Evolutionary conservation across 2,797 vertebrate species (phyloP), one percentile per base, ranked within the genome.

Genomic region (Hapalemur alaotrensis): DNA sequence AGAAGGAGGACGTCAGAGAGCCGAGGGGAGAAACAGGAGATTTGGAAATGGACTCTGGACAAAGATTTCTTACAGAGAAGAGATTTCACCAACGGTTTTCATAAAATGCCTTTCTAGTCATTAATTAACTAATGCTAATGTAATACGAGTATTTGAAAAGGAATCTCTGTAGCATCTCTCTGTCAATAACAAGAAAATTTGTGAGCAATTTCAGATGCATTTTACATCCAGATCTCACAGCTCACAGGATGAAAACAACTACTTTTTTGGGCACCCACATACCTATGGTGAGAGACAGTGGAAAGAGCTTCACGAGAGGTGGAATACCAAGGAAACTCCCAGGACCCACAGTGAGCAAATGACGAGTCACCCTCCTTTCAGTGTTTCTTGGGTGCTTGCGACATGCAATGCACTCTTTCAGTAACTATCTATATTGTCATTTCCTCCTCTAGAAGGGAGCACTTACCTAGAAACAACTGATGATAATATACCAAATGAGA

Each of bases 231-330:
- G 14, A 35, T 43, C 28, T n/a, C 69, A 63, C 48, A 75, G 38
- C 13, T 43, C 50, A n/a, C 8, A 4, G 22, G 3, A 7, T 43
- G 9, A 30, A 79, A 63, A 7, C 4, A 12, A 12, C 38, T 57
- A 3, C 11, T 69, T 25, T 61, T 30, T 4, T 1, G 10, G 9
- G 3, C 6, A 46, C 0, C 9, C 18, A 48, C 30, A 25, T 28
- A 52, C 1, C 14, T 0, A 15, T 15, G 28, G 23, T 22, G 46
- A 82, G 80, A 59, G 50, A 20, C 4, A 7, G 12, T 23, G 14
- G 32, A 30, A 38, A 41, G 17, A 11, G 10, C 32, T 63, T 85
- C 13, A 8, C 12, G 18, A 38, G 23, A 69, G 43, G 35, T 0
- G 6, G 69, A 50, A 2, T 15, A 30, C 72, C 10, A 11, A 15